A percentile compares a stretch with the other conserved stretches of the same genome.
These are phyloP conservation scores for Ophraella communa DNA, from an alignment of 2,888 invertebrate species.

Conservation along the genomic window DNA sequence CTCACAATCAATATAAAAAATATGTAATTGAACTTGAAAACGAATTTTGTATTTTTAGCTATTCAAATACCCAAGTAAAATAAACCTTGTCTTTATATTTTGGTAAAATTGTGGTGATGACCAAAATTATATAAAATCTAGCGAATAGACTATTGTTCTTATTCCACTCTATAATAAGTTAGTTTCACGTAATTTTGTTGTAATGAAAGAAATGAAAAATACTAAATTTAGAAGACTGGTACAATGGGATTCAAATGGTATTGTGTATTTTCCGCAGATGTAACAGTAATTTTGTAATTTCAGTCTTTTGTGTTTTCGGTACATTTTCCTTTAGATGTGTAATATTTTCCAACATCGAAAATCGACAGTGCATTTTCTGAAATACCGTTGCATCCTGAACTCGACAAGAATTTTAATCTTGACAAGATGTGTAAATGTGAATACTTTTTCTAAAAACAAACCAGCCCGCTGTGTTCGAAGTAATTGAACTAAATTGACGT, in stretches of 20 bases:
- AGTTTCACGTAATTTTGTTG: background rate
- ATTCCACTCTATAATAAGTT: background rate
- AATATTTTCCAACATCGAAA: background rate
- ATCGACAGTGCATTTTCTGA: background rate
- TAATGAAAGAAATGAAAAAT: background rate
- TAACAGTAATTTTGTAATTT: background rate
- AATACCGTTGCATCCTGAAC: background rate
- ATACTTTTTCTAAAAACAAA: background rate
- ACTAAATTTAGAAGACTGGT: background rate
- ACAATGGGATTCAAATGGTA: background rate
- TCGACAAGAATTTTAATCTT: background rate
- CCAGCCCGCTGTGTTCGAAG: background rate
- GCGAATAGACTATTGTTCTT: no score
- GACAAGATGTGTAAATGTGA: slow-evolving; percentile 2
- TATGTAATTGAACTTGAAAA: no score
- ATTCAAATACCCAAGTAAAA: no score
- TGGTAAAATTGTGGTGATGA: no score
- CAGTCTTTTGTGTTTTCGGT: background rate
- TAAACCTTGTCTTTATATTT: no score
- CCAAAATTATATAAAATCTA: no score
- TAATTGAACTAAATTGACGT: slow-evolving; percentile 22
- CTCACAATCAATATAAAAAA: no score
- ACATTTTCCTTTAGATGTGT: background rate
- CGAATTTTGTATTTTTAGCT: no score
- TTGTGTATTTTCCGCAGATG: background rate